Base-by-base conservation (phyloP, 2,113 vertebrate species). In the Mustela nigripes region DNA sequence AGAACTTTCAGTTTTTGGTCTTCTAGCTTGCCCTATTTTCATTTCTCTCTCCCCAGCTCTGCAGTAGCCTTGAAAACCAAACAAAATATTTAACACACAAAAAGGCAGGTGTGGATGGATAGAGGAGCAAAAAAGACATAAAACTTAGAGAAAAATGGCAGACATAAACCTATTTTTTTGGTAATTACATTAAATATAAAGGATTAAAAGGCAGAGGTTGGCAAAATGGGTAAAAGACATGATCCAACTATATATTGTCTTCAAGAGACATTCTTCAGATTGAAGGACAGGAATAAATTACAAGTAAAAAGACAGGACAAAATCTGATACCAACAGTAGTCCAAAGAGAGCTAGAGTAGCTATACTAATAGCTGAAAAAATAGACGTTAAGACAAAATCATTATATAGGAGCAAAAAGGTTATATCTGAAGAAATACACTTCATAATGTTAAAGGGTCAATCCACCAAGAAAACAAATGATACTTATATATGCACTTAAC, bases 181-280 rank as follows among this genome's bases (percentile, higher is more conserved):
- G 2, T 80, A 69, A 85, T 76, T 56, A 85, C 16, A 62, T 89
- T 81, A 63, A 94, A 42, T 92, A 0, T 89, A 95, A 89, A 45
- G 53, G 60, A 91, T 82, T 95, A 86, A 69, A 97, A 90, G 56
- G 8, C 33, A 88, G 50, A 94, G 50, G 5, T 26, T 89, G 31
- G 36, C 39, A 71, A 69, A 85, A 48, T 86, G 60, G 18, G 65
- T 69, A 85, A 82, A 95, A 95, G 26, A 11, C 21, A 28, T 6
- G 15, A n/a, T 95, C 42, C 50, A 60, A 62, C 28, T 65, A 50
- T 33, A 56, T 48, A 45, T 84, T 95, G n/a, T 45, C 26, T 53
- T n/a, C 18, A 88, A 91, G 60, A 95, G 58, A 71, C 15, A 89
- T 2, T 78, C 21, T 89, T 92, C 31, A 50, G 42, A 92, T 95